Evolutionary conservation across 1,140 invertebrate species (phyloP).

Genomic region (Drosophila jambulina): DNA sequence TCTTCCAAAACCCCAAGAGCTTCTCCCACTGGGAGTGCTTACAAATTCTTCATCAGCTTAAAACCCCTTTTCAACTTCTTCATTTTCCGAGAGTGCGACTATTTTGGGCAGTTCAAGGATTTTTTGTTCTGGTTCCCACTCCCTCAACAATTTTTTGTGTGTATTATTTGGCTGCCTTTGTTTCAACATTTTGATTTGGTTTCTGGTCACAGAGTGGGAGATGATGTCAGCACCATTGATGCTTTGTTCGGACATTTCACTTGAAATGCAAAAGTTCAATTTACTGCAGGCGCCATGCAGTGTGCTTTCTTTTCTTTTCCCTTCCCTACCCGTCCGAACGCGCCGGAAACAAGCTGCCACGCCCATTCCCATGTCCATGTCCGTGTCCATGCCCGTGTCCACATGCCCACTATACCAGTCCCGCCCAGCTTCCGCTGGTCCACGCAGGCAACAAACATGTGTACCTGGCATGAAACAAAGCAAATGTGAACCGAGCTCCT

Average conservation of each 20-base stretch:
- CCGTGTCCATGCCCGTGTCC: neutral
- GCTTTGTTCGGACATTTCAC: conserved; percentile 66
- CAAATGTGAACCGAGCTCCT: conserved; percentile 54
- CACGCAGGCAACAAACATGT: conserved; percentile 24
- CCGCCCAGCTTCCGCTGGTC: conserved; percentile 17
- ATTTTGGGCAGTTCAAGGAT: conserved; percentile 4
- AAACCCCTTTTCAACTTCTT: neutral
- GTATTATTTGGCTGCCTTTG: conserved; percentile 57
- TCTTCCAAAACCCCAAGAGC: too few relatives aligned
- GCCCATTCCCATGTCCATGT: conserved; percentile 21
- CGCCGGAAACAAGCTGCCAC: conserved; percentile 66
- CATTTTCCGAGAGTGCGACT: conserved; percentile 1
- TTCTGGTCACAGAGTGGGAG: conserved; percentile 23
- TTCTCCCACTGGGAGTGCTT: neutral
- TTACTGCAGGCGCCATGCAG: conserved; percentile 69
- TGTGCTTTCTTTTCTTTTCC: conserved; percentile 64
- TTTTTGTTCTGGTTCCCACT: neutral
- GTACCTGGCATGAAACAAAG: conserved; percentile 61
- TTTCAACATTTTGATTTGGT: conserved; percentile 59
- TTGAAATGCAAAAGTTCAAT: conserved; percentile 79
- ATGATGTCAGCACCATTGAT: conserved; percentile 43
- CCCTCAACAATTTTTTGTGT: conserved; percentile 1
- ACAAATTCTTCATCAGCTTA: conserved; percentile 3
- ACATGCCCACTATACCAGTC: conserved; percentile 19
- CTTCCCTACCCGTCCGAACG: neutral